These are phyloP conservation scores for Penaeus vannamei DNA, from an alignment of 1,140 invertebrate genomes.

Conservation along the genomic window DNA sequence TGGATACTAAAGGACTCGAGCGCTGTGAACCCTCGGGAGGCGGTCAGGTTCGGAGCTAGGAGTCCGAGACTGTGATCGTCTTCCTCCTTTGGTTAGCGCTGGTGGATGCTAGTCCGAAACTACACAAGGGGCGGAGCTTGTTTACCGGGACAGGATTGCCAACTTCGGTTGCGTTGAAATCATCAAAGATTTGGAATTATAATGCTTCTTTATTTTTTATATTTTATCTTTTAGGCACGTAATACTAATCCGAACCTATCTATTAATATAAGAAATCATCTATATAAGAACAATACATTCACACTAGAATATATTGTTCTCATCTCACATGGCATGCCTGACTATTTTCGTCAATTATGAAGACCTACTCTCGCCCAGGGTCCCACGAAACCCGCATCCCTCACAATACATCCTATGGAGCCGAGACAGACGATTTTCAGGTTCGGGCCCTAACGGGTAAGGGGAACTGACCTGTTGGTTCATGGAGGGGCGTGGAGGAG, in stretches of 20 bases:
- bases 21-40: slow-evolving; percentile 34
- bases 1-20: slow-evolving; percentile 27
- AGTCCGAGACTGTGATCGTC: slow-evolving; percentile 48
- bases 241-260: too few relatives aligned
- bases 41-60: background rate
- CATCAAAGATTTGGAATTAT: slow-evolving; percentile 5
- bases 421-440: slow-evolving; percentile 34
- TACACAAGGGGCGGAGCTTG: slow-evolving; percentile 38
- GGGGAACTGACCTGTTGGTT: slow-evolving; percentile 49
- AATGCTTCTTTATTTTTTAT: background rate
- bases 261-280: too few relatives aligned
- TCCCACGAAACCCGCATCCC: background rate
- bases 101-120: slow-evolving; percentile 25
- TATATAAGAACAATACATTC: too few relatives aligned
- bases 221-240: too few relatives aligned
- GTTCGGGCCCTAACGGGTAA: slow-evolving; percentile 49
- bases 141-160: slow-evolving; percentile 23
- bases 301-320: too few relatives aligned
- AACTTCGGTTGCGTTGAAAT: slow-evolving; percentile 55
- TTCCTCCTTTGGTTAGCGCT: background rate
- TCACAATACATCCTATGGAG: background rate
- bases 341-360: slow-evolving; percentile 53
- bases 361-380: slow-evolving; percentile 61
- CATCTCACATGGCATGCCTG: slow-evolving; percentile 39
- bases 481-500: background rate